Base-by-base conservation (phyloP, 2,888 invertebrate species). In the Hypena proboscidalis region DNA sequence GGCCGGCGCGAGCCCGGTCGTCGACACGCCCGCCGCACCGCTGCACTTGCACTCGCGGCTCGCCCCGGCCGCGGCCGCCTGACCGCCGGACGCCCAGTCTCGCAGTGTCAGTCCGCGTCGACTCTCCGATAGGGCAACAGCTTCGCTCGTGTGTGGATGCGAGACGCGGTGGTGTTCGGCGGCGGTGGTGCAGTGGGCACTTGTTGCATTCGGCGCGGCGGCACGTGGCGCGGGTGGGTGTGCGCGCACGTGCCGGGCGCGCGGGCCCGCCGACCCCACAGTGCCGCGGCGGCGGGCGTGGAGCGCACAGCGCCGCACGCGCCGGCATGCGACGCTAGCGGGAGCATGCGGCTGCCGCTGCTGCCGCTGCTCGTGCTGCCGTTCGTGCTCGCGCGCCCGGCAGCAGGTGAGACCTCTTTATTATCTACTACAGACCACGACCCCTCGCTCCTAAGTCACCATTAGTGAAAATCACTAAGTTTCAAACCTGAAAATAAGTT, bases 341-440 rank as follows among this genome's bases (percentile, higher is more conserved):
- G 70, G 82, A 84, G 85, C 85, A 89, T 90, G 90, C 90, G 86
- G 84, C 83, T 86, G 83, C 85, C 83, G 69, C 73, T 88, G 80
- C 85, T 88, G 85, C 87, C 88, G 83, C 83, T 89, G 75, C 81
- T 88, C 73, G 81, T 86, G 81, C 83, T 88, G 85, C 85, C 85
- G 82, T 85, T 90, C 80, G 78, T 87, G 79, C 85, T 89, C 67
- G 84, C 81, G 81, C 84, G 82, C 77, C 88, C 88, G 80, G 86
- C 86, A 75, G 83, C 86, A 85, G 90, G 90, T 90, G 67, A 87
- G 78, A 47, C 22, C 35, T 38, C 31, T 21, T 21, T 30, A 35
- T 49, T 50, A 31, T n/a, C 46, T 48, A 48, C 29, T 43, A 7
- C 15, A 6, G n/a, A 4, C 26, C 14, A 2, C 9, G 17, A 8